Evolutionary conservation across 2,797 vertebrate genomes (phyloP).

Genomic region (Hemitrygon akajei): DNA sequence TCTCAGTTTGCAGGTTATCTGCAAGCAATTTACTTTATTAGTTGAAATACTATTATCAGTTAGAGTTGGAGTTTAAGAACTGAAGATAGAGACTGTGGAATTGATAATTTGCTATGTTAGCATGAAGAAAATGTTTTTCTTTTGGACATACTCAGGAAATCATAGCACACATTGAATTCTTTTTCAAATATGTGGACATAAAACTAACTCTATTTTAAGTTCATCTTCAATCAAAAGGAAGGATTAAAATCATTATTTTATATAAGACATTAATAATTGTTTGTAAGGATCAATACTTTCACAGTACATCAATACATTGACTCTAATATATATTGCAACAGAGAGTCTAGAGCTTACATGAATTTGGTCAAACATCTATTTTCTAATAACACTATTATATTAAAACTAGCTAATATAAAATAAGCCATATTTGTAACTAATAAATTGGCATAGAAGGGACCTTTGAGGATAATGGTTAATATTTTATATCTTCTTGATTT

Average conservation of each 20-base stretch:
- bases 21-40: background rate
- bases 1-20: background rate
- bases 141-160: background rate
- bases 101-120: background rate
- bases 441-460: background rate
- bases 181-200: background rate
- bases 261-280: background rate
- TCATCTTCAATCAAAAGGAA: background rate
- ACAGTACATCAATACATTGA: background rate
- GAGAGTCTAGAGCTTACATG: background rate
- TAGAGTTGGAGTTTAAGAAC: background rate
- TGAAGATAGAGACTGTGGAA: background rate
- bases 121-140: background rate
- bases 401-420: background rate
- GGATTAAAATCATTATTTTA: background rate
- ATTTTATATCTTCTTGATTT: background rate
- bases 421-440: background rate
- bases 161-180: background rate
- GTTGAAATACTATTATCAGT: background rate
- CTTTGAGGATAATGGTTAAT: background rate
- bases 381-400: background rate
- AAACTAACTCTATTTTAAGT: background rate
- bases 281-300: background rate
- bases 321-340: background rate
- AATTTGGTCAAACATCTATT: background rate